phyloP scores from a whole-genome alignment of 2,797 vertebrate species.

The Sebastes alutus region DNA sequence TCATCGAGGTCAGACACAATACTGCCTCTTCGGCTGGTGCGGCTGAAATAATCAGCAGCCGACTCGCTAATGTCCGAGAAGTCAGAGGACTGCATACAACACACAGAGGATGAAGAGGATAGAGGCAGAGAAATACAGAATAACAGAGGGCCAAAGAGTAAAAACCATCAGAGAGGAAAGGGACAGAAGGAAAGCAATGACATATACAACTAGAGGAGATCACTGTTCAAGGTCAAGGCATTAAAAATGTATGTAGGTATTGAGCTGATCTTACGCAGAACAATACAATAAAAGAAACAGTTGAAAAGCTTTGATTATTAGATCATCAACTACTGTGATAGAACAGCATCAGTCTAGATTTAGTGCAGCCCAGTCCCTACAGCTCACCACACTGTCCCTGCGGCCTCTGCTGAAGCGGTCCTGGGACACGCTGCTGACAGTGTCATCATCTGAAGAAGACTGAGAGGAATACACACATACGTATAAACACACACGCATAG shows the following conservation, averaged over 20 bases:
- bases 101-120: slow-evolving; percentile 33
- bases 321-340: neutral
- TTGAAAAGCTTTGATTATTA: neutral
- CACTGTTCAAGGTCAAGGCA: neutral
- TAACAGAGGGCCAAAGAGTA: slow-evolving; percentile 8
- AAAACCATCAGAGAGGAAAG: slow-evolving; percentile 1
- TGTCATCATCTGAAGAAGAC: slow-evolving; percentile 87
- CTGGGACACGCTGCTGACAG: slow-evolving; percentile 85
- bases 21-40: slow-evolving; percentile 92
- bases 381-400: slow-evolving; percentile 91
- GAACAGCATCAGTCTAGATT: neutral
- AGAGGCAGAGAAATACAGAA: slow-evolving; percentile 36
- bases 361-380: slow-evolving; percentile 10
- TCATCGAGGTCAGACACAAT: slow-evolving; percentile 93
- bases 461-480: slow-evolving; percentile 69
- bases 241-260: neutral
- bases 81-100: slow-evolving; percentile 84
- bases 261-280: neutral
- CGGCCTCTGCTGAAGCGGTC: slow-evolving; percentile 78
- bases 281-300: neutral
- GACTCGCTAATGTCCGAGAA: slow-evolving; percentile 92
- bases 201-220: neutral
- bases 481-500: slow-evolving; percentile 8
- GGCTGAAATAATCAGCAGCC: slow-evolving; percentile 96
- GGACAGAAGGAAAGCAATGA: slow-evolving; percentile 8